Evolutionary conservation across 2,113 vertebrate species (phyloP), one percentile per base, ranked within the genome.

Genomic region (Seriola dumerili): DNA sequence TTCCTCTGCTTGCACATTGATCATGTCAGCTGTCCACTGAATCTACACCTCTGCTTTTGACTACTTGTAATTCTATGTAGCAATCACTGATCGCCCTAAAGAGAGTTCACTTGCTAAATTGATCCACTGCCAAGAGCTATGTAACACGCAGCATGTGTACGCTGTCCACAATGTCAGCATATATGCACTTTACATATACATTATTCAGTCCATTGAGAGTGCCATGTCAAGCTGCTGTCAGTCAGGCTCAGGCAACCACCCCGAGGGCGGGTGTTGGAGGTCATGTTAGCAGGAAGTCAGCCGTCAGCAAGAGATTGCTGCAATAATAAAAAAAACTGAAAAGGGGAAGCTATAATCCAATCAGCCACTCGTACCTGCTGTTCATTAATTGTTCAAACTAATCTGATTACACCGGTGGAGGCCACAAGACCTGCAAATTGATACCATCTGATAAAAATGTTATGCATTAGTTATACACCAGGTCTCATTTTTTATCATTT

Each of bases 1-100:
- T 72, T 81, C 61, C 44, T 52, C 62, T 70, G 42, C 73, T 78
- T 50, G 78, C 40, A 72, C 80, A 85, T 77, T 38, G 61, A 84
- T 84, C 67, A 40, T 70, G 42, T 75, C 78, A 77, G 72, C 16
- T 57, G 70, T 48, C 52, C 4, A 0, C 52, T 64, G 76, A 74
- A 64, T 80, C 58, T 29, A 70, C 52, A 69, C 48, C 57, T 38
- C 66, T 82, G 70, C 57, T 76, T 79, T 44, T n/a, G 19, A 72
- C 65, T 80, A 32, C 13, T 87, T 86, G 52, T 69, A 34, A 82
- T 89, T 84, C 88, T 29, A 25, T 3, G 11, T 68, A 14, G 74
- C 62, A 29, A 58, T 72, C 21, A 14, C 34, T 13, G 29, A 82
- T 65, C 0, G 10, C 64, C 40, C 17, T 38, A 67, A 62, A 48